Base-by-base conservation (phyloP, 2,888 invertebrate genomes). In the Stenodema calcarata region DNA sequence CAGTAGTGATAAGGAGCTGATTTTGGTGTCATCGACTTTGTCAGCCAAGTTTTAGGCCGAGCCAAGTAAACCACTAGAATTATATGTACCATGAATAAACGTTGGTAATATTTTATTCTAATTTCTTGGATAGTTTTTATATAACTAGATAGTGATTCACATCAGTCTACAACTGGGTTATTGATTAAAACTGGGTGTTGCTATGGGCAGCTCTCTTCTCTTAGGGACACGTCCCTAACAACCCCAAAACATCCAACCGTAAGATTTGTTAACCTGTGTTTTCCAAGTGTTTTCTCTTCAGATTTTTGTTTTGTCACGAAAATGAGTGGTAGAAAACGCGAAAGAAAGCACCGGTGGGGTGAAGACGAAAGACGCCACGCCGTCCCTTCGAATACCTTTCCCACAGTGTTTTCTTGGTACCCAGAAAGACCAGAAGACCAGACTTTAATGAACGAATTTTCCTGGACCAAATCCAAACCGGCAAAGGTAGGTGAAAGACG, bases 391-490 rank as follows among this genome's bases (percentile, higher is more conserved):
- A 9, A 23, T 3, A 16, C 73, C 27, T 7, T 3, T n/a, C 84
- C 84, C 7, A 75, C 84, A 18, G n/a, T 84, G 27, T 47, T 73
- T 28, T 30, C 84, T 28, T 84, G 84, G 84, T 35, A 27, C 9
- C 84, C 84, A 0, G 73, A 47, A 7, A 70, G 75, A n/a, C 84
- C 73, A 0, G 75, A 84, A 27, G 47, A 73, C 9, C 28, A 28
- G 9, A 14, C 16, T 23, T 11, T 73, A 47, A 73, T 73, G 0
- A 44, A 84, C 2, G 42, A 73, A 12, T 27, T 35, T n/a, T 35
- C 73, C 11, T 73, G 73, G 73, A 84, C 84, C 9, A 70, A 47
- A 47, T 42, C 44, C 47, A 84, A 84, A 75, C 73, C 73, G 16
- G 14, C n/a, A 0, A 84, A 84, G 84, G 84, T 84, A 44, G 47